Evolutionary conservation across 2,888 invertebrate species (phyloP).

Genomic region (Hemistola chrysoprasaria): DNA sequence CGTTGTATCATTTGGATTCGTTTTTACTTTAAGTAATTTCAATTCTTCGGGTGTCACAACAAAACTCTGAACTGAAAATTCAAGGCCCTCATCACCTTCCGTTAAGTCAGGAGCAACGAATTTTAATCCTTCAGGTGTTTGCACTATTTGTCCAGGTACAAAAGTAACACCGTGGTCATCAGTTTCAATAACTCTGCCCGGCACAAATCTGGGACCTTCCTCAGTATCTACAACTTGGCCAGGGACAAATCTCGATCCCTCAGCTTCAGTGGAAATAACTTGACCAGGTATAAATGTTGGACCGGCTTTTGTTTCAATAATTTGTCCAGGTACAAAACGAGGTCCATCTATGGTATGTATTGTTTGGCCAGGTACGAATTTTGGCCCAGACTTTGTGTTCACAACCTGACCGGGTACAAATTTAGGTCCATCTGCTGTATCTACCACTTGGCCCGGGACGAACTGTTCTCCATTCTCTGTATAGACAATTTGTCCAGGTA

Average conservation of each 20-base stretch:
- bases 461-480: slow-evolving; percentile 87
- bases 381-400: slow-evolving; percentile 84
- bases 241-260: slow-evolving; percentile 83
- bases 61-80: slow-evolving; percentile 88
- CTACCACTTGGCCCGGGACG: slow-evolving; percentile 88
- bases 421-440: slow-evolving; percentile 85
- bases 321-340: slow-evolving; percentile 90
- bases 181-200: slow-evolving; percentile 88
- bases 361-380: slow-evolving; percentile 87
- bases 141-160: slow-evolving; percentile 89
- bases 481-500: slow-evolving; percentile 86
- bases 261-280: slow-evolving; percentile 85
- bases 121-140: slow-evolving; percentile 86
- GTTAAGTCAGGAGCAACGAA: slow-evolving; percentile 87
- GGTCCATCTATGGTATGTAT: slow-evolving; percentile 87
- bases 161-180: slow-evolving; percentile 87
- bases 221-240: slow-evolving; percentile 88
- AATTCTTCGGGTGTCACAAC: slow-evolving; percentile 78
- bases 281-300: slow-evolving; percentile 91
- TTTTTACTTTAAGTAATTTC: slow-evolving; percentile 74
- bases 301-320: slow-evolving; percentile 87
- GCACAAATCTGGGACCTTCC: slow-evolving; percentile 86
- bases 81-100: slow-evolving; percentile 85
- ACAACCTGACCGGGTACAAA: slow-evolving; percentile 91
- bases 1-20: slow-evolving; percentile 74